Conservation (phyloP, 2,113 vertebrate genomes). For the Asarcornis scutulata region DNA sequence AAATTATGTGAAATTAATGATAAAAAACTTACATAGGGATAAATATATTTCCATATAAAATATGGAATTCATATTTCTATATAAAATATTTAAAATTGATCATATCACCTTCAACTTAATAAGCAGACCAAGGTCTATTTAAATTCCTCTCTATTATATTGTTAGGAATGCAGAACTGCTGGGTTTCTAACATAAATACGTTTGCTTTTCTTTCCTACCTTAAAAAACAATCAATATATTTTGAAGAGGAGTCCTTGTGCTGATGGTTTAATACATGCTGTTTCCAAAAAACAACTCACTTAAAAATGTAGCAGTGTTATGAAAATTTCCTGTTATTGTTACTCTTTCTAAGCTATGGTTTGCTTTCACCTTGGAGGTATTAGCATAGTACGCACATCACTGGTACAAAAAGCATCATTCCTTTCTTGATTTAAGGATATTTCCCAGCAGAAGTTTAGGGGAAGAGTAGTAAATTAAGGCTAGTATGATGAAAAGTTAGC, state of each 20-base stretch:
- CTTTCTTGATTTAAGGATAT: not conserved
- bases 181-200: not conserved
- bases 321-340: slow-evolving; percentile 52
- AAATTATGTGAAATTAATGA: not conserved
- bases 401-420: not conserved
- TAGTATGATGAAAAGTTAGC: not conserved
- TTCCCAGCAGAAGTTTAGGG: not conserved
- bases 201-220: slow-evolving; percentile 23
- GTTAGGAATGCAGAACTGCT: not conserved
- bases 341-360: not conserved
- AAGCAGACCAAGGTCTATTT: not conserved
- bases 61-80: not conserved
- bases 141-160: not conserved
- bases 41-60: not conserved
- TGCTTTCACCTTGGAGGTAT: not conserved
- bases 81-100: not conserved
- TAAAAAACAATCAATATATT: not conserved
- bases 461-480: not conserved
- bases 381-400: not conserved
- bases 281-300: slow-evolving; percentile 40
- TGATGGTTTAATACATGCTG: not conserved
- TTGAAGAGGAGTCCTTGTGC: not conserved
- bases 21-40: not conserved
- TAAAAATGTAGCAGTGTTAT: not conserved
- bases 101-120: not conserved